Evolutionary conservation across 2,888 invertebrate genomes (phyloP), one percentile per base, ranked within the genome.

Genomic region (Harpagoxenus sublaevis): DNA sequence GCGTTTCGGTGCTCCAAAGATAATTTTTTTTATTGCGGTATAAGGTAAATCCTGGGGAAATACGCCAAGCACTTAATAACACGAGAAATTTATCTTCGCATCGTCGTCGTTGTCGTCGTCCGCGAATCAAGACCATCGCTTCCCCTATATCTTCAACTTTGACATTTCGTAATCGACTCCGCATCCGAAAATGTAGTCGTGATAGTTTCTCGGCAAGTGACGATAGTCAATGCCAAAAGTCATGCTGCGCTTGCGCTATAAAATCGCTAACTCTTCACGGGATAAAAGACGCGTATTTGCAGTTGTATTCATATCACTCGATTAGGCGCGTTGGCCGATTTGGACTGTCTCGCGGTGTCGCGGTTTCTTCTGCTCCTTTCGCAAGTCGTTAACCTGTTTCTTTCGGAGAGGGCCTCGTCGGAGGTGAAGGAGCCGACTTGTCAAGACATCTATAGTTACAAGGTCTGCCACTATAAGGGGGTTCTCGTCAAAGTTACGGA

Each of bases 401-500:
- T 23, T 23, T 23, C 23, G 23, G 23, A 23, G 23, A 23, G 23
- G 23, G 23, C 23, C 23, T 23, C 23, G 23, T 23, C 23, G 23
- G 23, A 23, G 23, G 23, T 23, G 23, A 23, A 23, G 23, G 23
- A 23, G 23, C 23, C 23, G 23, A 23, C 23, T 23, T 23, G 23
- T 23, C 23, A 23, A 23, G 23, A 23, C 23, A 23, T 23, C 23
- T 23, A 23, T 23, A 23, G 23, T 23, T 90, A 88, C 55, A 84
- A 39, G 3, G 77, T 91, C 51, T 91, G 92, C 62, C 84, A 87
- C 10, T 51, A 68, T 18, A 86, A 88, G 31, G 86, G 89, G 0
- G 83, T 83, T 0, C 77, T 91, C 8, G 74, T 84, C 28, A 77
- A 89, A 18, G 92, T 91, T 8, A 86, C 82, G 0, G 23, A 23